Evolutionary conservation across 2,113 vertebrate species (phyloP).

Genomic region (Pluvianellus socialis): DNA sequence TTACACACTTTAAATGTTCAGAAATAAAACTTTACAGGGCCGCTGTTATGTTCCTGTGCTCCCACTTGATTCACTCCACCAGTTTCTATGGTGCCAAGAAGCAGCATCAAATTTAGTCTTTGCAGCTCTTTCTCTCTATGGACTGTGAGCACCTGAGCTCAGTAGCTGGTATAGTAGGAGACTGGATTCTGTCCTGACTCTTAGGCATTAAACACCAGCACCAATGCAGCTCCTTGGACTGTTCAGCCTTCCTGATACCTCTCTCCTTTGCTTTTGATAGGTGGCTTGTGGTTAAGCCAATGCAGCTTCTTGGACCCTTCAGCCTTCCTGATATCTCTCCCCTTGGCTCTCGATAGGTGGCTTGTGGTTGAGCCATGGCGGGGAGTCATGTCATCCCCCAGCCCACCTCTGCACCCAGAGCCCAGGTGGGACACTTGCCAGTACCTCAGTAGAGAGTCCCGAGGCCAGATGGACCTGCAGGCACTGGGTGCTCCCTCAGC

Average conservation of each 20-base stretch:
- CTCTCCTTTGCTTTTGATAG: not conserved
- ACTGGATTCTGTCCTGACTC: not conserved
- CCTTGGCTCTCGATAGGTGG: not conserved
- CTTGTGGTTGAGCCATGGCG: not conserved
- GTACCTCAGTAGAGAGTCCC: not conserved
- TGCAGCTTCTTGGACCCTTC: not conserved
- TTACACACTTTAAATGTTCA: not conserved
- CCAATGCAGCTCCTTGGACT: not conserved
- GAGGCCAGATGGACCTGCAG: not conserved
- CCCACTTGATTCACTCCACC: not conserved
- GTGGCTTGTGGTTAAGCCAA: too few relatives aligned
- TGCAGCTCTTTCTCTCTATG: not conserved
- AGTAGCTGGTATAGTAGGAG: not conserved
- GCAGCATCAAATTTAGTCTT: not conserved
- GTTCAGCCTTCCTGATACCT: not conserved
- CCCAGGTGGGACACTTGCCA: not conserved
- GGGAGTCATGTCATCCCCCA: not conserved
- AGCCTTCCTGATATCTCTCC: not conserved
- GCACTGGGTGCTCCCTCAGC: not conserved
- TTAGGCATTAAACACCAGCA: not conserved
- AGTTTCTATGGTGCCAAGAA: not conserved
- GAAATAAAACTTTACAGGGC: conserved; percentile 34
- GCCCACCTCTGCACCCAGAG: not conserved
- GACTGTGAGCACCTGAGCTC: not conserved
- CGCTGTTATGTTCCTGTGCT: not conserved